Evolutionary conservation across 2,888 invertebrate species (phyloP).

Genomic region (Lepidochitona cinerea): DNA sequence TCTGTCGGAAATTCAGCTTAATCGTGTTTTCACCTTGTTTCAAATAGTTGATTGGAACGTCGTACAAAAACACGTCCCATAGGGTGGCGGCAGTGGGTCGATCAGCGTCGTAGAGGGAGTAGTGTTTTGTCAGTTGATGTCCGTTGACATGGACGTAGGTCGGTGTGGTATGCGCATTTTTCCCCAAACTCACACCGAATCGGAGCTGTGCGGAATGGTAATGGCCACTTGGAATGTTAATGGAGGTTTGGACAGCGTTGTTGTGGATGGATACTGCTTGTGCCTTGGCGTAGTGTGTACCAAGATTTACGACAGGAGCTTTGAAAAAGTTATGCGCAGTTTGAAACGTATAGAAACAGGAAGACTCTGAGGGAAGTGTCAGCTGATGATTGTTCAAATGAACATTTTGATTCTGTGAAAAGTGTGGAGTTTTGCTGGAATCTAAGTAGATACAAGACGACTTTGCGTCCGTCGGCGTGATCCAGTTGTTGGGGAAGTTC

Average conservation of each 20-base stretch:
- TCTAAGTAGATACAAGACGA: neutral
- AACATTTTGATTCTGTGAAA: neutral
- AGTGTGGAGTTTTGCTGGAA: neutral
- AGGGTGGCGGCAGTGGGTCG: neutral
- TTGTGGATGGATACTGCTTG: neutral
- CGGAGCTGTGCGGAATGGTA: neutral
- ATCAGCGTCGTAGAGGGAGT: neutral
- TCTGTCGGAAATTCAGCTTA: neutral
- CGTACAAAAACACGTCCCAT: neutral
- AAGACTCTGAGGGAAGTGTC: constrained; percentile 2
- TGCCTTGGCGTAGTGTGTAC: constrained; percentile 4
- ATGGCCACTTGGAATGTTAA: neutral
- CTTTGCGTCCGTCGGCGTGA: neutral
- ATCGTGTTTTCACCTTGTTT: neutral
- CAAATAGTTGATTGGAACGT: neutral
- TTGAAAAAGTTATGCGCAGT: neutral
- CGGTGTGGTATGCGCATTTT: neutral
- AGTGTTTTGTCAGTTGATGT: neutral
- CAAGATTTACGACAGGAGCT: neutral
- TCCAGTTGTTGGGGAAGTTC: neutral
- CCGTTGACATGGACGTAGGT: neutral
- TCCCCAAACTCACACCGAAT: neutral
- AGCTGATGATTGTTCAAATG: neutral
- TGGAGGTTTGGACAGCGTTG: neutral
- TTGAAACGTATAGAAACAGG: constrained; percentile 1